Evolutionary conservation across 2,888 invertebrate genomes (phyloP), one percentile per base, ranked within the genome.

Genomic region (Melanotus villosus): DNA sequence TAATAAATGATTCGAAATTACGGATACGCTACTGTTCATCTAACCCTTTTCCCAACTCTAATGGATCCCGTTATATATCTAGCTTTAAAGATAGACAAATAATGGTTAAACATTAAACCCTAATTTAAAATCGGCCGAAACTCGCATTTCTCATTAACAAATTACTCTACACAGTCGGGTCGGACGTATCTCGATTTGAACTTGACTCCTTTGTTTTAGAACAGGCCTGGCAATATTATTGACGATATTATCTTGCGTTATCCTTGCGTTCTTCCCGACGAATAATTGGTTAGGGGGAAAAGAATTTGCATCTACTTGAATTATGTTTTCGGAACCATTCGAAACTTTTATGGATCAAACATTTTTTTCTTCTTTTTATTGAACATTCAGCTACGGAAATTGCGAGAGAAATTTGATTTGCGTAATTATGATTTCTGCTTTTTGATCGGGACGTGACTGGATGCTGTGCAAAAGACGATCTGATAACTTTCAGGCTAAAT

Each of bases 51-150:
- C 50, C 52, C 16, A 52, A 18, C 18, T 10, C 52, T 52, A 52
- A 52, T 52, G 52, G 26, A 32, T 16, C 52, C 52, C 52, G 23
- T 52, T 26, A 52, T 52, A 52, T 32, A 52, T 52, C 52, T 52
- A 34, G 32, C 52, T 52, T 34, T 52, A 52, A 30, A 52, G 52
- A 52, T 52, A 52, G 52, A 52, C 52, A 52, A 52, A 52, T 52
- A 52, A 52, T 52, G 52, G 52, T 52, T 52, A 52, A 52, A 52
- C 52, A 52, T 52, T 52, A 52, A 34, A 34, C 52, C 52, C 52
- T 47, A 52, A 52, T 52, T 52, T 52, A 52, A 52, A 52, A 52
- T 52, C 52, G 52, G 52, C 52, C 52, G 52, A 52, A 47, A 52
- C 52, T 52, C 52, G 32, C 52, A 52, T 52, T 52, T 52, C 52